Evolutionary conservation across 53 echinoderm and acorn worm species (phyloP).

Genomic region (Echinometra lucunter): DNA sequence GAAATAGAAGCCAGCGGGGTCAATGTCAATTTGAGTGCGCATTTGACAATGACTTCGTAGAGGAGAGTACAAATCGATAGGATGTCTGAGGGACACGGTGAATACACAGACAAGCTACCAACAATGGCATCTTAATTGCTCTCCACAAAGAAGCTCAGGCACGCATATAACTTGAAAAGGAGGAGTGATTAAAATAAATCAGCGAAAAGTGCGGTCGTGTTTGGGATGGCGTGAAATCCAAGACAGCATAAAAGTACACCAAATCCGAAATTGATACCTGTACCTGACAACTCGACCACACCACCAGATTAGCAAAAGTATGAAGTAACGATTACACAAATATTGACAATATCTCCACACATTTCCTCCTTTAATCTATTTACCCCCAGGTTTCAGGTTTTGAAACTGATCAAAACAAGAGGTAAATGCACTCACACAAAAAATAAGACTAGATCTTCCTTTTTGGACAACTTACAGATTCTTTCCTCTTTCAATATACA

Average conservation of each 20-base stretch:
- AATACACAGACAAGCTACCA: slow-evolving; percentile 52
- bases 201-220: slow-evolving; percentile 58
- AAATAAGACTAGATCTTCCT: background rate
- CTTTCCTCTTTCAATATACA: slow-evolving; percentile 1
- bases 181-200: background rate
- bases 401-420: slow-evolving; percentile 25
- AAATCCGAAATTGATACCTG: background rate
- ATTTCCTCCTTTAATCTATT: slow-evolving; percentile 6
- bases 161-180: background rate
- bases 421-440: slow-evolving; percentile 44
- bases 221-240: slow-evolving; percentile 39
- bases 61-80: slow-evolving; percentile 72
- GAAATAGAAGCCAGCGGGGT: slow-evolving; percentile 56
- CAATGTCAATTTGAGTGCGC: slow-evolving; percentile 66
- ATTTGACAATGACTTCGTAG: slow-evolving; percentile 55
- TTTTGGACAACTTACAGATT: background rate
- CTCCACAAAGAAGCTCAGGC: slow-evolving; percentile 26
- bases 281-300: background rate
- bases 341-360: slow-evolving; percentile 50
- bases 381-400: slow-evolving; percentile 10
- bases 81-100: slow-evolving; percentile 20
- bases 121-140: slow-evolving; percentile 62
- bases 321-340: slow-evolving; percentile 6
- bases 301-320: slow-evolving; percentile 12
- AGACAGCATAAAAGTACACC: slow-evolving; percentile 34